Percentiles rank a stretch among this genome's conserved stretches.
Evolutionary conservation across 92 coral and sea anemone genomes (phyloP).

Genomic region (Zoanthus sansibaricus): DNA sequence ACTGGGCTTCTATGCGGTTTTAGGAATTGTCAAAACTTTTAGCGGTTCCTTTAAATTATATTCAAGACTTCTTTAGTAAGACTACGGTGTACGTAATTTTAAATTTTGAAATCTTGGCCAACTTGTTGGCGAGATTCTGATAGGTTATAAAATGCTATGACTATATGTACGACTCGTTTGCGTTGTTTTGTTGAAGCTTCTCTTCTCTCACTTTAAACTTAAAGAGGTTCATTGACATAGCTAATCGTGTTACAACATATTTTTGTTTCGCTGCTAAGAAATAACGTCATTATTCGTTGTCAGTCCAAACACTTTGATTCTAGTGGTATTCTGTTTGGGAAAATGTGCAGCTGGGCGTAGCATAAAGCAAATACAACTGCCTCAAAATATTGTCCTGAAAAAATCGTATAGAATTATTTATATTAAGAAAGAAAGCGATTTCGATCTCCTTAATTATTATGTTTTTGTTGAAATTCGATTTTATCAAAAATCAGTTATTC

Average conservation of each 20-base stretch:
- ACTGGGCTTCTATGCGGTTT: neutral
- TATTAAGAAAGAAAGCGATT: neutral
- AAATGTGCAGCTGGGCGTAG: neutral
- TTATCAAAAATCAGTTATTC: neutral
- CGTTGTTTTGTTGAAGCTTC: neutral
- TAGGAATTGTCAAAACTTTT: neutral
- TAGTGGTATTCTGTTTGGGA: no score
- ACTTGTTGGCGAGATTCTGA: neutral
- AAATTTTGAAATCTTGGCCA: neutral
- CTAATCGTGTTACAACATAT: neutral
- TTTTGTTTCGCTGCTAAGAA: neutral
- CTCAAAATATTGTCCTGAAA: neutral
- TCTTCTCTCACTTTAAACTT: neutral
- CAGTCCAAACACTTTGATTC: no score
- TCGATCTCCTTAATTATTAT: neutral
- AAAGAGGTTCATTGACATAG: neutral
- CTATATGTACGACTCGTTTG: neutral
- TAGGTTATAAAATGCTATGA: neutral
- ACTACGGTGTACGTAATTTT: neutral
- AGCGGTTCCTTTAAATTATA: neutral
- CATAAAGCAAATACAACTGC: neutral
- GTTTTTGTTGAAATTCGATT: conserved; percentile 2
- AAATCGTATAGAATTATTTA: neutral
- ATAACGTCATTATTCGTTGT: no score
- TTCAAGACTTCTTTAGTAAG: neutral